Conservation (phyloP, 2,888 invertebrate species). For the Eristalis pertinax region DNA sequence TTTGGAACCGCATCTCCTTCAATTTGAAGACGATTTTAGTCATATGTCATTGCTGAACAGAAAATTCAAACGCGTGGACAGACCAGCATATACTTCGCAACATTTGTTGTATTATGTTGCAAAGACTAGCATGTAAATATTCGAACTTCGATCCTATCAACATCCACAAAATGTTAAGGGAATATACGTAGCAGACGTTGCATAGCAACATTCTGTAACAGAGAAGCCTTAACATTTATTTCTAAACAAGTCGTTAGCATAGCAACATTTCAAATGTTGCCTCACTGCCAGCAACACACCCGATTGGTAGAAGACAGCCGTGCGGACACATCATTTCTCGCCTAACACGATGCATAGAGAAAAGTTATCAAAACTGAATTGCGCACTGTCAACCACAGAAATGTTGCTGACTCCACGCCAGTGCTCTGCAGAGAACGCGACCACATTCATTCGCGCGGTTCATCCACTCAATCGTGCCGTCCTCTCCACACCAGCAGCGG, state of each 20-base stretch:
- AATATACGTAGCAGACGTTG: background rate
- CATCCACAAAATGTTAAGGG: background rate
- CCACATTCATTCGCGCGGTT: slow-evolving; percentile 37
- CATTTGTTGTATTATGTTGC: too few relatives aligned
- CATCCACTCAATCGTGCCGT: background rate
- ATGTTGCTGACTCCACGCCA: slow-evolving; percentile 26
- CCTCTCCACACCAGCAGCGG: slow-evolving; percentile 1
- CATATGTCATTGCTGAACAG: too few relatives aligned
- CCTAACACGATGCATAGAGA: background rate
- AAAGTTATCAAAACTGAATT: slow-evolving; percentile 11
- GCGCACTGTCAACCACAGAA: slow-evolving; percentile 45
- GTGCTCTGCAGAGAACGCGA: slow-evolving; percentile 22
- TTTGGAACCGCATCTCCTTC: too few relatives aligned
- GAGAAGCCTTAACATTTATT: background rate
- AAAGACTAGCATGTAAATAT: too few relatives aligned
- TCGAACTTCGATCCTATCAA: too few relatives aligned
- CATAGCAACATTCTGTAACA: background rate
- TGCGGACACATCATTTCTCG: background rate
- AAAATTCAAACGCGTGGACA: too few relatives aligned
- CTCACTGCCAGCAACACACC: background rate
- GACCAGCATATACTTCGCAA: too few relatives aligned
- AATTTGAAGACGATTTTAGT: too few relatives aligned
- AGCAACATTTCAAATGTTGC: background rate
- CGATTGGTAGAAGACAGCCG: too few relatives aligned
- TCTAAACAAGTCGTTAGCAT: background rate